Percentiles rank a stretch among this genome's conserved stretches.
phyloP scores from a whole-genome alignment of 2,797 vertebrate species.

The Gymnocypris eckloni region DNA sequence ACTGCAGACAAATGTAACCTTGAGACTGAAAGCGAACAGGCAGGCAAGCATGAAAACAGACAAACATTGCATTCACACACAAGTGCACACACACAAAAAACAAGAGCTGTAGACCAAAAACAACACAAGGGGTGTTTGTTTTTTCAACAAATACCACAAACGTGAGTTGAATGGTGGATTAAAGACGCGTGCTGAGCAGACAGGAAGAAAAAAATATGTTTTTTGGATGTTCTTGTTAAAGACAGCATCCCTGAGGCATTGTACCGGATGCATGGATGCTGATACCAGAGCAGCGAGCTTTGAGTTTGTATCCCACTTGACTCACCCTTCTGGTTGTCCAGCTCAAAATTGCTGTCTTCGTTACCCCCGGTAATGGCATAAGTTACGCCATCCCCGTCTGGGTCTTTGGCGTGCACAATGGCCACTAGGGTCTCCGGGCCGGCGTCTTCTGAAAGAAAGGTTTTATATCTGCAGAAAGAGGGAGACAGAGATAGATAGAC shows the following conservation, averaged over 20 bases:
- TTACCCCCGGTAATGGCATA: slow-evolving; percentile 90
- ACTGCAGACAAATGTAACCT: slow-evolving; percentile 54
- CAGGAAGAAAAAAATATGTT: background rate
- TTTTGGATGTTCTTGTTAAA: slow-evolving; percentile 49
- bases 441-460: slow-evolving; percentile 90
- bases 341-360: slow-evolving; percentile 89
- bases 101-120: slow-evolving; percentile 33
- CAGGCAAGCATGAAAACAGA: slow-evolving; percentile 48
- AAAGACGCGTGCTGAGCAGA: slow-evolving; percentile 9
- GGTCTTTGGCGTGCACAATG: slow-evolving; percentile 87
- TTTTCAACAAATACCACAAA: slow-evolving; percentile 36
- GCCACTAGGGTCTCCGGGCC: slow-evolving; percentile 88
- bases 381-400: slow-evolving; percentile 85
- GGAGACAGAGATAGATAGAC: slow-evolving; percentile 14
- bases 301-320: slow-evolving; percentile 15
- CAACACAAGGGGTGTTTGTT: slow-evolving; percentile 29
- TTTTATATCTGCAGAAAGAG: slow-evolving; percentile 81
- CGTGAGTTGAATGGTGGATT: slow-evolving; percentile 31
- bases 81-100: slow-evolving; percentile 20
- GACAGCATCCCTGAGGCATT: slow-evolving; percentile 35
- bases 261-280: slow-evolving; percentile 51
- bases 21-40: slow-evolving; percentile 46
- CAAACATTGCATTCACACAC: slow-evolving; percentile 39
- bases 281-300: slow-evolving; percentile 66
- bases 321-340: slow-evolving; percentile 88